Percentiles rank a stretch among this genome's conserved stretches.
Conservation (phyloP, 2,797 vertebrate genomes). For the Syndactyla subalaris region DNA sequence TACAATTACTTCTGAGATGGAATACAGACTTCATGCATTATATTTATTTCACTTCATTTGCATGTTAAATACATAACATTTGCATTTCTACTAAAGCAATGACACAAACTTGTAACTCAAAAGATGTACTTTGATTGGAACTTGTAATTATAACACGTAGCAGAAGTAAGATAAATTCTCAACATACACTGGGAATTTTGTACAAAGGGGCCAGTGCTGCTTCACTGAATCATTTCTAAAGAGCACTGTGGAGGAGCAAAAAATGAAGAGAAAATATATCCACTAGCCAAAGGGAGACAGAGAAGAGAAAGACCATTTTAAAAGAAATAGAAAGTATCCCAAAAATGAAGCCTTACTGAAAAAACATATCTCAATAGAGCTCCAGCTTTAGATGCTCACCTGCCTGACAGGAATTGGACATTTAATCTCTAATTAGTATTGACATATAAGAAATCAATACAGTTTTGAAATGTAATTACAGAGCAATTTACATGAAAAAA, state of each 20-base stretch:
- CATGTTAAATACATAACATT: conserved; percentile 73
- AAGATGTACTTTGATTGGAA: conserved; percentile 60
- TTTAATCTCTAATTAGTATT: conserved; percentile 56
- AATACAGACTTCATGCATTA: conserved; percentile 66
- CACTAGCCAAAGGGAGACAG: background rate
- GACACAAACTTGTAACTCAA: conserved; percentile 61
- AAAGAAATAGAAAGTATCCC: background rate
- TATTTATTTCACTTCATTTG: conserved; percentile 73
- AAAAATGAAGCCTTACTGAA: background rate
- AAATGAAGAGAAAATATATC: background rate
- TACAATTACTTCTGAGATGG: conserved; percentile 67
- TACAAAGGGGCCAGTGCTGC: background rate
- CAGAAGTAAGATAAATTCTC: conserved; percentile 56
- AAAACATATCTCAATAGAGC: background rate
- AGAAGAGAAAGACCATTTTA: background rate
- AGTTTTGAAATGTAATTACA: conserved; percentile 54
- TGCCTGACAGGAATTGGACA: conserved; percentile 10
- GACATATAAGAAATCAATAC: conserved; percentile 60
- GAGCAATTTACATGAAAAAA: conserved; percentile 2
- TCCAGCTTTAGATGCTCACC: background rate
- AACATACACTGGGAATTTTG: background rate
- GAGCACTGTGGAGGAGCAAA: background rate
- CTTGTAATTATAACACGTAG: conserved; percentile 54
- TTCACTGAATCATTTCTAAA: conserved; percentile 44
- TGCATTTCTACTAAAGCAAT: conserved; percentile 67